Conservation (phyloP, 1,140 invertebrate species). For the Homalodisca vitripennis region DNA sequence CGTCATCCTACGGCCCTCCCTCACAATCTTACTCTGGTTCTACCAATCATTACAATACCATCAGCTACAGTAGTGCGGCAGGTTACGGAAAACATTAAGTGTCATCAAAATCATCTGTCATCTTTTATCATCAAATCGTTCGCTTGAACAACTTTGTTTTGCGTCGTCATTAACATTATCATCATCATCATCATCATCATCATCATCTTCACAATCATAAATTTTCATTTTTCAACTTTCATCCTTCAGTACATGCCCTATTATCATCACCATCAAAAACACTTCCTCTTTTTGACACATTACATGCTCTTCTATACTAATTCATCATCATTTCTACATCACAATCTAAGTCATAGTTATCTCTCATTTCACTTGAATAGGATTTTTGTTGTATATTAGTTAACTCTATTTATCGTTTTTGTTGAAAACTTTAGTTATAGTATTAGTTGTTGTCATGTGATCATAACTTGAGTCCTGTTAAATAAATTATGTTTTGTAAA, state of each 20-base stretch:
- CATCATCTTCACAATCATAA: not conserved
- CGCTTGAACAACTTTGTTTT: not conserved
- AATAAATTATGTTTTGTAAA: conserved; percentile 27
- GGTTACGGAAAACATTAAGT: not conserved
- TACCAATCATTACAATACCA: conserved; percentile 15
- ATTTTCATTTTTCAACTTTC: not conserved
- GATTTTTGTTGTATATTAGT: conserved; percentile 10
- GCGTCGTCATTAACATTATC: not conserved
- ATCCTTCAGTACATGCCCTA: not conserved
- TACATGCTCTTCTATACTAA: not conserved
- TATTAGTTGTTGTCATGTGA: conserved; percentile 8
- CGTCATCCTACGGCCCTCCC: not conserved
- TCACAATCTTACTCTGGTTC: conserved; percentile 2
- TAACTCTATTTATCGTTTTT: conserved; percentile 13
- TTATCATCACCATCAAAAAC: not conserved
- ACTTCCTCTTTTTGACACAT: not conserved
- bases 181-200: not conserved
- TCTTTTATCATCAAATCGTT: not conserved
- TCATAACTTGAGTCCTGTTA: conserved; percentile 19
- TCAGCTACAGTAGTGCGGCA: conserved; percentile 13
- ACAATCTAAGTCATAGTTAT: conserved; percentile 12
- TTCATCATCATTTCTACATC: not conserved
- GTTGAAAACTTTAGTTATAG: conserved; percentile 1
- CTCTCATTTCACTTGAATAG: not conserved
- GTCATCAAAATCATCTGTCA: not conserved